Evolutionary conservation across 2,113 vertebrate genomes (phyloP).

Genomic region (Pteropus alecto): DNA sequence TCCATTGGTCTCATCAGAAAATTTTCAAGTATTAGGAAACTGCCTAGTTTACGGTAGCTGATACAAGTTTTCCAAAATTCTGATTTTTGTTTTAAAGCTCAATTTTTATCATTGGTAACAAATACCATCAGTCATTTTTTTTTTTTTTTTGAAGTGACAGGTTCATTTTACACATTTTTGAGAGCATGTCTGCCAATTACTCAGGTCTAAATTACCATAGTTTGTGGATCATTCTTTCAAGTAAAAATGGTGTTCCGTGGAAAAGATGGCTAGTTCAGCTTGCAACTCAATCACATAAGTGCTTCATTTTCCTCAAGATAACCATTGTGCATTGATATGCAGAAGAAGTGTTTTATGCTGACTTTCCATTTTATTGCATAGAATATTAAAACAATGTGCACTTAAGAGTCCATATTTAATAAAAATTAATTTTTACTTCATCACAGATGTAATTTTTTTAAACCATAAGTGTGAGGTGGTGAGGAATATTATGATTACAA

Average conservation of each 20-base stretch:
- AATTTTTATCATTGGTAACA: constrained; percentile 14
- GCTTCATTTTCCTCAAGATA: background rate
- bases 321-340: background rate
- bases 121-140: background rate
- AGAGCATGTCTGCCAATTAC: background rate
- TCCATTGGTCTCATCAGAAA: background rate
- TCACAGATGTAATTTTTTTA: background rate
- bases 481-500: background rate
- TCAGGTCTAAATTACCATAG: background rate
- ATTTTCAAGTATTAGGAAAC: background rate
- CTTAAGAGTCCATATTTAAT: background rate
- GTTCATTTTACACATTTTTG: background rate
- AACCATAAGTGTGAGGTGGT: background rate
- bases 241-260: background rate
- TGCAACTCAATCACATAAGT: background rate
- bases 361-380: background rate
- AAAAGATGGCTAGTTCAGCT: background rate
- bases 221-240: background rate
- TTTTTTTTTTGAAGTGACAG: background rate
- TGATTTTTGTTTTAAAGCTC: constrained; percentile 12
- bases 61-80: background rate
- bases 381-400: background rate
- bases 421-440: background rate
- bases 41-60: background rate
- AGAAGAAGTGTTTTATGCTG: background rate